Evolutionary conservation across 1,140 invertebrate genomes (phyloP).

Genomic region (Danaus plexippus): DNA sequence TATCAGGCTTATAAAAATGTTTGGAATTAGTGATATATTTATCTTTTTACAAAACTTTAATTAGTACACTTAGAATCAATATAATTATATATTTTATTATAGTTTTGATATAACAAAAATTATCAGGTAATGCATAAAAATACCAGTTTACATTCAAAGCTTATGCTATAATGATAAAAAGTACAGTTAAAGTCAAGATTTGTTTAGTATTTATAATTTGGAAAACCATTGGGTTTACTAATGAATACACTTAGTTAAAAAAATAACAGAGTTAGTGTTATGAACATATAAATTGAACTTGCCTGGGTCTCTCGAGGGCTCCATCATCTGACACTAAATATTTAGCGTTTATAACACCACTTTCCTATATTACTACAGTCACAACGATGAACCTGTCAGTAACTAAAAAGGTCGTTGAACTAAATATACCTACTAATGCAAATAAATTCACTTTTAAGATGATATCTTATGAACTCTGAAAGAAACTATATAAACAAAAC

Average conservation of each 20-base stretch:
- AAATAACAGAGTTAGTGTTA: neutral
- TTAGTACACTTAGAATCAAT: no score
- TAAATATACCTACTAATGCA: slow-evolving; percentile 68
- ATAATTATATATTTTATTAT: no score
- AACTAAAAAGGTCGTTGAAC: slow-evolving; percentile 68
- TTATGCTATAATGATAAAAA: no score
- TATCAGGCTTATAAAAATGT: no score
- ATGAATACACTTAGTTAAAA: slow-evolving; percentile 1
- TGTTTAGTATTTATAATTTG: no score
- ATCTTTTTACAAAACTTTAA: no score
- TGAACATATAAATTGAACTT: slow-evolving; percentile 26
- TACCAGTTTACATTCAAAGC: no score
- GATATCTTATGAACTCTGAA: slow-evolving; percentile 24
- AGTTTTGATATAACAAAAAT: no score
- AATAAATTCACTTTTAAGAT: slow-evolving; percentile 34
- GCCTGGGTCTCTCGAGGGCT: slow-evolving; percentile 66
- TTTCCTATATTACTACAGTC: slow-evolving; percentile 65
- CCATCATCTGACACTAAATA: slow-evolving; percentile 53
- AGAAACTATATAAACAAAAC: slow-evolving; percentile 24
- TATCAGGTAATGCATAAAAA: no score
- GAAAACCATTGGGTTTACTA: neutral
- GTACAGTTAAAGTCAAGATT: no score
- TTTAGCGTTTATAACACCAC: slow-evolving; percentile 53
- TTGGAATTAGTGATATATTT: no score
- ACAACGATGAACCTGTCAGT: slow-evolving; percentile 71